Base-by-base conservation (phyloP, 2,888 invertebrate species). In the Ichneumoninae sp. region DNA sequence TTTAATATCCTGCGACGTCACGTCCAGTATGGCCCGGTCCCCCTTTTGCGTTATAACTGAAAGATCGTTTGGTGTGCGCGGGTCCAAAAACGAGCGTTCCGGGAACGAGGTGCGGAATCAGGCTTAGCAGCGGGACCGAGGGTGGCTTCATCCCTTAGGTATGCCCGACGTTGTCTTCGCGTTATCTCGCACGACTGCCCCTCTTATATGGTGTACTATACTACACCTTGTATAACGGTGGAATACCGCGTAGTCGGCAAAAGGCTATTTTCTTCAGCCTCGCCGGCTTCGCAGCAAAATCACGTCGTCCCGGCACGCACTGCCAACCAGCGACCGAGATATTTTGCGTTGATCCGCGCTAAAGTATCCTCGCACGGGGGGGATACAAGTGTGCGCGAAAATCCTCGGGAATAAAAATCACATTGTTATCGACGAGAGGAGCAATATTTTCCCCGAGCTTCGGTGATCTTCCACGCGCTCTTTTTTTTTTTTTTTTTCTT, bases 1-100 rank as follows among this genome's bases (percentile, higher is more conserved):
- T 91, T 91, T 90, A 90, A 90, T 91, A 90, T 90, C 90, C 90
- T 90, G 90, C 89, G 88, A 87, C 90, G 91, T 91, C 91, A 90
- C 88, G 90, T 90, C 88, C 89, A 91, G 87, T 86, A 79, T 40
- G 36, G 54, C 75, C 44, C 57, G 13, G 10, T 66, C 68, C 65
- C 40, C 33, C 81, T 78, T 69, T 74, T 47, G 44, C 40, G 33
- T 65, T 63, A 57, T 40, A 47, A 57, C 57, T 33, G 36, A 81
- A 54, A 57, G 50, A 66, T 10, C 40, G 60, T 73, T 68, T 50
- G 47, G 78, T 73, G 68, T 78, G 68, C 33, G 70, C 22, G 19
- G n/a, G 68, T 76, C 60, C 54, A 65, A 81, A 76, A 77, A 78
- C 79, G 73, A 78, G 76, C 74, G 81, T 80, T 77, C 73, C 79